These are phyloP conservation scores for Cebus imitator DNA, from an alignment of 2,113 vertebrate species.

Conservation along the genomic window DNA sequence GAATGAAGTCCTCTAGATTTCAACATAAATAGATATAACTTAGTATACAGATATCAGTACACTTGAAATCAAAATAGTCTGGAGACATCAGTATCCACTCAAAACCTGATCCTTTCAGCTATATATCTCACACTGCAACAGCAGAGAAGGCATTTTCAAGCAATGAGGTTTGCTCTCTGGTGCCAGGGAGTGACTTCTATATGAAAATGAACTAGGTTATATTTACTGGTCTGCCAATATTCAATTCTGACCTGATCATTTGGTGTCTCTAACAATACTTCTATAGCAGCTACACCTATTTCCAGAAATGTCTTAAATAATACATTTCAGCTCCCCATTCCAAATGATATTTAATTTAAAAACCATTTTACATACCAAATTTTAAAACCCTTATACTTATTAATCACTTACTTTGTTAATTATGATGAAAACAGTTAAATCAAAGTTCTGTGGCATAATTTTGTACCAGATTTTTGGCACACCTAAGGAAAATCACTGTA, in stretches of 20 bases:
- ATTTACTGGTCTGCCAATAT: not conserved
- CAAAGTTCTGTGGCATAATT: constrained; percentile 13
- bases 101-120: not conserved
- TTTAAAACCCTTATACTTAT: not conserved
- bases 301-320: not conserved
- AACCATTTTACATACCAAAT: constrained; percentile 32
- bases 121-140: not conserved
- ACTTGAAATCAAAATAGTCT: constrained; percentile 12
- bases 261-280: not conserved
- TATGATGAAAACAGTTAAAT: not conserved
- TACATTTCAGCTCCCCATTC: not conserved
- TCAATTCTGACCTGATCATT: not conserved
- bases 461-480: constrained; percentile 17
- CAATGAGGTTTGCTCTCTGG: not conserved
- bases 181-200: not conserved
- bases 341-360: constrained; percentile 15
- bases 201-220: not conserved
- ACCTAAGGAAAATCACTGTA: constrained; percentile 9
- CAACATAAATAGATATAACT: constrained; percentile 56
- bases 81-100: not conserved
- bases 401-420: not conserved
- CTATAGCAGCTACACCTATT: not conserved
- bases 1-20: constrained; percentile 7
- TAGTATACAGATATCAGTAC: not conserved
- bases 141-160: not conserved